Evolutionary conservation across 2,113 vertebrate species (phyloP), one percentile per base, ranked within the genome.

Genomic region (Rhegmatorhina hoffmannsi): DNA sequence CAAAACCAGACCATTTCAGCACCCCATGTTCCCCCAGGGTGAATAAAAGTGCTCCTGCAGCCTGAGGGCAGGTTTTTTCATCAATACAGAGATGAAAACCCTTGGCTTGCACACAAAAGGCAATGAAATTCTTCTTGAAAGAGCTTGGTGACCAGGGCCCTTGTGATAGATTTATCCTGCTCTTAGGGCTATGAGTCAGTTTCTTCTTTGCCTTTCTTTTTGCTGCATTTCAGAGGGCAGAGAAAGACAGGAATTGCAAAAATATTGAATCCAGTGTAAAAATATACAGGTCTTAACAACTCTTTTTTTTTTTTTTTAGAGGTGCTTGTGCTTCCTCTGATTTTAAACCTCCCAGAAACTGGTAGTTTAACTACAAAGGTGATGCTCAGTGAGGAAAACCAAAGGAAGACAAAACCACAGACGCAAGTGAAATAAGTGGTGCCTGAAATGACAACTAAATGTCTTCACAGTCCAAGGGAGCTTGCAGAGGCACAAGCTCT

Each of bases 61-160:
- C 69, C 86, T 4, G n/a, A 89, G 66, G 84, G 63, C 59, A 96
- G 49, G n/a, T 8, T 78, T 92, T 94, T 53, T 88, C 25, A 77
- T 86, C 47, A 25, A 33, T 17, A 11, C 6, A 36, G 49, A 85
- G 77, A 72, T 56, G 69, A 94, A 77, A 84, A 84, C 40, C 88
- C 43, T 84, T 11, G 3, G 59, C 46, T 94, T 53, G 60, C 52
- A 62, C 13, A 75, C 3, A 2, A 90, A 89, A 72, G 49, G 47
- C 67, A 90, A 83, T 7, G 6, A 90, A 91, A 91, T 95, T 94
- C 74, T 24, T 58, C 56, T 77, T 50, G 64, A 87, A 95, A 93
- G n/a, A 59, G n/a, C 11, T 75, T 50, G 64, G 10, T 90, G 76
- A 92, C 88, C 33, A 44, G 79, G 76, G 28, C 40, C 68, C 49